Conservation (phyloP, 2,888 invertebrate genomes). For the Syrista parreyssii region DNA sequence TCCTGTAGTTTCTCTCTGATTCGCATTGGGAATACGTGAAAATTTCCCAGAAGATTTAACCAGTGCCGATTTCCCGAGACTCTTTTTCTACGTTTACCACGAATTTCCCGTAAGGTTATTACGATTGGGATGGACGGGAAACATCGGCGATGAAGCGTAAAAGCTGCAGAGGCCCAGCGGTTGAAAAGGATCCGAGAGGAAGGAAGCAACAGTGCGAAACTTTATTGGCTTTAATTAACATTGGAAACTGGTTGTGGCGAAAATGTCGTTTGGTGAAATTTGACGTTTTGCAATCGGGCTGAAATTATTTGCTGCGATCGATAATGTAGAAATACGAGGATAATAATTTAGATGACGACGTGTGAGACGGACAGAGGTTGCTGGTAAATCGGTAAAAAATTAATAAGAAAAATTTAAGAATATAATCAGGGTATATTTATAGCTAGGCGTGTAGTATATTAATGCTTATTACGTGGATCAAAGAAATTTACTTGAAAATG, state of each 20-base stretch:
- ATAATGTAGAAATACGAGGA: background rate
- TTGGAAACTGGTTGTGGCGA: slow-evolving; percentile 41
- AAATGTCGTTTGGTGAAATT: slow-evolving; percentile 38
- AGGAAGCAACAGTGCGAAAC: background rate
- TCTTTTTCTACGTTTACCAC: background rate
- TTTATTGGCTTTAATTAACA: slow-evolving; percentile 26
- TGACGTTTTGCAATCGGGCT: slow-evolving; percentile 13
- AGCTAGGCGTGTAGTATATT: background rate
- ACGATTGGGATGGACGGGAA: background rate
- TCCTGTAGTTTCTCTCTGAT: background rate
- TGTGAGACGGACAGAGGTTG: too few species aligned
- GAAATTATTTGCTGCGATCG: background rate
- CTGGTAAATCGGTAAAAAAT: background rate
- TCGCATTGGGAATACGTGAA: background rate
- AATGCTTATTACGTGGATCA: background rate
- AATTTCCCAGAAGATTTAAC: background rate
- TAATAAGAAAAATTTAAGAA: background rate
- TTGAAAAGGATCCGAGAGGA: background rate
- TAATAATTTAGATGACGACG: too few species aligned
- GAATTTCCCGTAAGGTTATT: background rate
- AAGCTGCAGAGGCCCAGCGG: fast-evolving
- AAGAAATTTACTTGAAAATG: background rate
- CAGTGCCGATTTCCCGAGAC: background rate
- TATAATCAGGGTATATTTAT: background rate
- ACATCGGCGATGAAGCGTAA: background rate